Conservation (phyloP, 2,113 vertebrate species). For the Australoheros scitulus region DNA sequence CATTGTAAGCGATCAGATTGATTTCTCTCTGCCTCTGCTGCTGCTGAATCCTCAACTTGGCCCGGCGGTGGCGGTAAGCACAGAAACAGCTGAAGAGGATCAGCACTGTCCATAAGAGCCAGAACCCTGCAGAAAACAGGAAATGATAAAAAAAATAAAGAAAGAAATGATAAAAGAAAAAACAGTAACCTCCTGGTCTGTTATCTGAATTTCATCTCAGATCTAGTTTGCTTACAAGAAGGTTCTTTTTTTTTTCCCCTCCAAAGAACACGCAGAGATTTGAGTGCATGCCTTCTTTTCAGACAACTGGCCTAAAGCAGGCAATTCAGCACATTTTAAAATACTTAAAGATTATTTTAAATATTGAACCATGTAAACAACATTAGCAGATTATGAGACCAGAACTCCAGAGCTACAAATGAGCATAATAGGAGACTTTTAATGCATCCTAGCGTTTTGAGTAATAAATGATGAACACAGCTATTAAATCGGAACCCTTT, state of each 20-base stretch:
- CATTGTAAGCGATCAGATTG: slow-evolving; percentile 94
- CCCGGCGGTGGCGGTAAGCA: slow-evolving; percentile 92
- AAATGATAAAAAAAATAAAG: not conserved
- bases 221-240: not conserved
- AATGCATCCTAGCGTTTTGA: not conserved
- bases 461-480: not conserved
- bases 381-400: not conserved
- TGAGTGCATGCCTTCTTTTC: not conserved
- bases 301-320: not conserved
- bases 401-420: not conserved
- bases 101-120: slow-evolving; percentile 94
- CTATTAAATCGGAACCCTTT: not conserved
- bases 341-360: not conserved
- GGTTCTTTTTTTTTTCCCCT: not conserved
- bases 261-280: not conserved
- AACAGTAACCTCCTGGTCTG: not conserved
- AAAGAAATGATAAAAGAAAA: not conserved
- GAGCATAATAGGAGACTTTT: not conserved
- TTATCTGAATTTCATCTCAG: not conserved
- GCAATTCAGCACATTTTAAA: not conserved
- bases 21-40: slow-evolving; percentile 97
- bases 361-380: not conserved
- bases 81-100: slow-evolving; percentile 97
- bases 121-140: slow-evolving; percentile 87
- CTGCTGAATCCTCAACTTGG: slow-evolving; percentile 93